Conservation (phyloP, 1,140 invertebrate species). For the Drosophila lacertosa region DNA sequence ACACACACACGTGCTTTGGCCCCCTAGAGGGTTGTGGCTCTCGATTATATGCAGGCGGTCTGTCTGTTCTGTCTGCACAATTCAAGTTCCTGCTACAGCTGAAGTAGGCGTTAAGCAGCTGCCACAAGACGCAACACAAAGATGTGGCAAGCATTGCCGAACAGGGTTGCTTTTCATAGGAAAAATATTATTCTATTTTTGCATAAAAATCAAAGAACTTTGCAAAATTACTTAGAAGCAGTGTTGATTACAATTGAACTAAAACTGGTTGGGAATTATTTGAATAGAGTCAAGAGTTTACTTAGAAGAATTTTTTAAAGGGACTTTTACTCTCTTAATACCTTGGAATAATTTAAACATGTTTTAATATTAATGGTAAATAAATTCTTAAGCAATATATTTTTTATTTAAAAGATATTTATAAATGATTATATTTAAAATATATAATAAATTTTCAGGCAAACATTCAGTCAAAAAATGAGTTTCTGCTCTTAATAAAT, state of each 20-base stretch:
- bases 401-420: no score
- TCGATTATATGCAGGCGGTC: slow-evolving; percentile 19
- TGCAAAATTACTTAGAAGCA: background rate
- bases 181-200: slow-evolving; percentile 1
- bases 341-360: no score
- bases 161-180: slow-evolving; percentile 28
- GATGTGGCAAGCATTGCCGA: slow-evolving; percentile 40
- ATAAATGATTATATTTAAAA: no score
- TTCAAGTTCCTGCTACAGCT: slow-evolving; percentile 28
- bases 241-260: background rate
- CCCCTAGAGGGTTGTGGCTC: slow-evolving; percentile 31
- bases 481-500: background rate
- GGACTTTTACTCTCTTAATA: no score
- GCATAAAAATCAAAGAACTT: background rate
- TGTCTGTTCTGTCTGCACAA: slow-evolving; percentile 44
- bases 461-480: no score
- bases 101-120: slow-evolving; percentile 28
- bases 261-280: background rate
- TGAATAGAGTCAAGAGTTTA: background rate
- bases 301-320: no score
- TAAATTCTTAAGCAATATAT: no score
- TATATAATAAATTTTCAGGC: no score
- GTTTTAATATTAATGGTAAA: no score
- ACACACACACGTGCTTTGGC: slow-evolving; percentile 11
- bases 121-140: slow-evolving; percentile 20